Conservation (phyloP, 2,888 invertebrate species). For the Stenurella melanura region DNA sequence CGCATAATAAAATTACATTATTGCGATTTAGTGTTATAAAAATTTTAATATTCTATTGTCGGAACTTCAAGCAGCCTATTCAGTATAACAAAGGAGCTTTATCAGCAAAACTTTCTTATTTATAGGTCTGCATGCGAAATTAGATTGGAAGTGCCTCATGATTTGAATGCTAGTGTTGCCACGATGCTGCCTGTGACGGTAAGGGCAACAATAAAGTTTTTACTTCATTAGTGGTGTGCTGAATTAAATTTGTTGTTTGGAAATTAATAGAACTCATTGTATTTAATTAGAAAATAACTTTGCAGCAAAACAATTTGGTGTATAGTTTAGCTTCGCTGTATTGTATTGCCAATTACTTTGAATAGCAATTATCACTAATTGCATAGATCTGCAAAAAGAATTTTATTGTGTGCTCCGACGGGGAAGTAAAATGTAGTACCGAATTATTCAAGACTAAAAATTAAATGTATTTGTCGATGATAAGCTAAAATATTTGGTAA, state of each 20-base stretch:
- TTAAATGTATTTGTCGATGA: too few relatives aligned
- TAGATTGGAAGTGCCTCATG: constrained; percentile 23
- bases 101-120: constrained; percentile 40
- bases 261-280: background rate
- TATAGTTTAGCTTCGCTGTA: background rate
- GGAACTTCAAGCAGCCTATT: constrained; percentile 10
- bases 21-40: constrained; percentile 5
- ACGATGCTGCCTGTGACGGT: background rate
- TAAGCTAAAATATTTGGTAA: too few relatives aligned
- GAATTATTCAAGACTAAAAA: too few relatives aligned
- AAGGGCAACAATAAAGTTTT: constrained; percentile 14
- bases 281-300: background rate
- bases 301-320: background rate
- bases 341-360: background rate
- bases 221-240: constrained; percentile 25
- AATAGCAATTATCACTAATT: too few relatives aligned
- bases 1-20: constrained; percentile 9
- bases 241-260: constrained; percentile 7
- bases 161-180: constrained; percentile 16
- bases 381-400: too few relatives aligned
- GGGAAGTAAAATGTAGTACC: too few relatives aligned
- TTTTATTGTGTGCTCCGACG: too few relatives aligned
- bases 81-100: constrained; percentile 20
- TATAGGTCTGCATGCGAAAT: constrained; percentile 35
- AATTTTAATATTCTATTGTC: constrained; percentile 28